Base-by-base conservation (phyloP, 2,888 invertebrate species). In the Tinea semifulvella region DNA sequence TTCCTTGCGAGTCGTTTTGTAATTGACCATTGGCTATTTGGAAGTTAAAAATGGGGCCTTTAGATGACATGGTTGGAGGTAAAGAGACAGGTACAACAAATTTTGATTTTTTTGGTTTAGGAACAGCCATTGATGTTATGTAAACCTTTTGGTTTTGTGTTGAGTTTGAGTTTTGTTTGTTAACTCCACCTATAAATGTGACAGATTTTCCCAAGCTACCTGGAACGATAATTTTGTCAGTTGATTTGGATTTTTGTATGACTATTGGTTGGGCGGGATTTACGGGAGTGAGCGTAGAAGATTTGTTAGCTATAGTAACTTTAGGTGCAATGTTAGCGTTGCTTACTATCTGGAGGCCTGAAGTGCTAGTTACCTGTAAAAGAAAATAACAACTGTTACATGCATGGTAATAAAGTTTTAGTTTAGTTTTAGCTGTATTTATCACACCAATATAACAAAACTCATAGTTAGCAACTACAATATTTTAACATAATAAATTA, bases 11-110 rank as follows among this genome's bases (percentile, higher is more conserved):
- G 54, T 86, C 86, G 53, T 83, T 80, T 54, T 83, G 85, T 48
- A 86, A 72, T 60, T 85, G 85, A 2, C 85, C 86, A 63, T 87
- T 88, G 16, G 85, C 83, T 57, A 89, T 87, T 72, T 89, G 88
- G 47, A 88, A 72, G 63, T 88, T 88, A 47, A 87, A 85, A 53
- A 86, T 83, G 40, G 85, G 85, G 6, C 84, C 82, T 57, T 84
- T 82, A 8, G 80, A 79, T 7, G 82, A 74, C 73, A 85, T 85
- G 1, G 84, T 83, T 2, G 83, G 80, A 10, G 82, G 80, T 42
- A 79, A 55, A 17, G 70, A 70, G 1, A 77, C 75, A 1, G 85
- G 85, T 31, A 83, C 60, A 46, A 84, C 82, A 46, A 83, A 75
- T 48, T 85, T 81, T 1, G 83, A 82, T 27, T 44, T 80, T 80